A percentile compares a stretch with the other conserved stretches of the same genome.
Evolutionary conservation across 2,113 vertebrate species (phyloP).

Genomic region (Cariama cristata): DNA sequence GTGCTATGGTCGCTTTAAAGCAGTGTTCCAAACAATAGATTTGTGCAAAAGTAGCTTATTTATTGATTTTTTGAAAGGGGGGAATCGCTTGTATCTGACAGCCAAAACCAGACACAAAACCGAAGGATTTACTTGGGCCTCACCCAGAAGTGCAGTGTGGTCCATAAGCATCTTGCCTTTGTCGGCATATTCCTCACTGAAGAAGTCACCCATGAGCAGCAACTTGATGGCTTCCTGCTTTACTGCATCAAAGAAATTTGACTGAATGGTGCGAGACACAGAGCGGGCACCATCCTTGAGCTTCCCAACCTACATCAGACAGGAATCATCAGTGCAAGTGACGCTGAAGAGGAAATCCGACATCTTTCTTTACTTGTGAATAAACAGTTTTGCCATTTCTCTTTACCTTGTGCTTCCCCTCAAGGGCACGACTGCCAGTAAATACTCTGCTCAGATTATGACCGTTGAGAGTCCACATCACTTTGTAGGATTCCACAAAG

Average conservation of each 20-base stretch:
- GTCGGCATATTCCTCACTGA: slow-evolving; percentile 74
- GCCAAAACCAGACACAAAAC: not conserved
- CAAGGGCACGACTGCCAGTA: slow-evolving; percentile 79
- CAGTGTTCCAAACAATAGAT: not conserved
- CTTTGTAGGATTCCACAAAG: slow-evolving; percentile 80
- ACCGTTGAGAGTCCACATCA: slow-evolving; percentile 82
- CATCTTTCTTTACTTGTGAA: not conserved
- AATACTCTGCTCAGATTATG: slow-evolving; percentile 82
- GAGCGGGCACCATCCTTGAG: slow-evolving; percentile 83
- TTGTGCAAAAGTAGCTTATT: not conserved
- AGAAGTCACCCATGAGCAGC: slow-evolving; percentile 79
- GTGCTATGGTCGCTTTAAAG: not conserved
- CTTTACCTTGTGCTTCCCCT: slow-evolving; percentile 84
- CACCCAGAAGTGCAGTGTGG: slow-evolving; percentile 77
- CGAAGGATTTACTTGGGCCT: not conserved
- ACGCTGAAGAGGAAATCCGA: not conserved
- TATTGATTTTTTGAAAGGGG: not conserved
- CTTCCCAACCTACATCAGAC: slow-evolving; percentile 76
- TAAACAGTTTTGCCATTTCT: not conserved
- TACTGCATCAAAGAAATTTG: slow-evolving; percentile 79
- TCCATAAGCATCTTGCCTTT: slow-evolving; percentile 79
- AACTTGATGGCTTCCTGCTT: slow-evolving; percentile 83
- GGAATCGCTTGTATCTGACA: not conserved
- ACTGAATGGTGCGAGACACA: slow-evolving; percentile 81
- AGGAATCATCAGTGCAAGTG: not conserved